Evolutionary conservation across 37 sponge, comb jelly and placozoan genomes (phyloP).

Genomic region (Ianthella basta): DNA sequence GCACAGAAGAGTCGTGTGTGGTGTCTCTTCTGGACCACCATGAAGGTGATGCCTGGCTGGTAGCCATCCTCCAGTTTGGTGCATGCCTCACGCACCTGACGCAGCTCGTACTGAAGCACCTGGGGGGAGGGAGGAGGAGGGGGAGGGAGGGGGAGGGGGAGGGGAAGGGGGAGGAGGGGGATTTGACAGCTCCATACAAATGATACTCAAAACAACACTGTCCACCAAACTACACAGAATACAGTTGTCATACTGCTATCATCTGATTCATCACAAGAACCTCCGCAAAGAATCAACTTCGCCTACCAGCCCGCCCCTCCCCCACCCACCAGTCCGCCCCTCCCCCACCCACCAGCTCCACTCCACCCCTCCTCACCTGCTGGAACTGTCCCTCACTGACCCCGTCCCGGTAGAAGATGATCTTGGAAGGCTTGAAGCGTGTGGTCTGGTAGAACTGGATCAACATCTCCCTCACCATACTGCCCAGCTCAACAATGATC

Average conservation of each 20-base stretch:
- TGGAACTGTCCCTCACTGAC: slow-evolving; percentile 97
- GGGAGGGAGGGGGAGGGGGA: not conserved
- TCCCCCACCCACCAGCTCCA: too few relatives aligned
- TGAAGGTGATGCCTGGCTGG: slow-evolving; percentile 82
- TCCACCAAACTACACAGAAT: too few relatives aligned
- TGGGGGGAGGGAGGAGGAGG: slow-evolving; percentile 7
- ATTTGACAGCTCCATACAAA: not conserved
- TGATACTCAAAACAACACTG: too few relatives aligned
- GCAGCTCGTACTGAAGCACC: slow-evolving; percentile 64
- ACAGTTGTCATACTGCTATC: too few relatives aligned
- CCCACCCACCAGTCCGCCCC: too few relatives aligned
- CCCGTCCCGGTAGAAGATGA: slow-evolving; percentile 97
- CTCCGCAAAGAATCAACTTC: too few relatives aligned
- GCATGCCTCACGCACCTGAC: slow-evolving; percentile 77
- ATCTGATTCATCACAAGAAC: too few relatives aligned
- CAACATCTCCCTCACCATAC: slow-evolving; percentile 91
- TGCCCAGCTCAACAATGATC: slow-evolving; percentile 80
- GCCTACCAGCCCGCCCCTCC: too few relatives aligned
- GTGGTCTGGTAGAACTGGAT: slow-evolving; percentile 86
- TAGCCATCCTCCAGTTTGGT: slow-evolving; percentile 68
- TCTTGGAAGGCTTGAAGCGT: slow-evolving; percentile 78
- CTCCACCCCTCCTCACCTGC: slow-evolving; percentile 58
- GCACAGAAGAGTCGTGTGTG: slow-evolving; percentile 81
- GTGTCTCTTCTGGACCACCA: slow-evolving; percentile 91
- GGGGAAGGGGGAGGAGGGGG: not conserved